These are phyloP conservation scores for Mormoops blainvillei DNA, from an alignment of 2,113 vertebrate species.

Conservation along the genomic window DNA sequence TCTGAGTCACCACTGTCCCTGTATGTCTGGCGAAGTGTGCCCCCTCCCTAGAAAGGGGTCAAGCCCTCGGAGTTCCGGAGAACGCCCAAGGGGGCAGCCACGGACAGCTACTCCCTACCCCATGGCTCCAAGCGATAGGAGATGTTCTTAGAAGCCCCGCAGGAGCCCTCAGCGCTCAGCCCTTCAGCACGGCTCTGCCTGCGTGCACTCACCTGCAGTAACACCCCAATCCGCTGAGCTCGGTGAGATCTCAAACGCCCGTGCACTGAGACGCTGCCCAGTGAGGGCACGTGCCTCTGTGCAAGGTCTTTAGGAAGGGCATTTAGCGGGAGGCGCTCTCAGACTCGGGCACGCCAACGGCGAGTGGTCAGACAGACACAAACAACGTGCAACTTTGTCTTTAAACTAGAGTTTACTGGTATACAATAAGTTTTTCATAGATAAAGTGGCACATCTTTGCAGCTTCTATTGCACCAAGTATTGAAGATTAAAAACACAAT, in stretches of 20 bases:
- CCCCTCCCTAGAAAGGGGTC: background rate
- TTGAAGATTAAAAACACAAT: conserved; percentile 55
- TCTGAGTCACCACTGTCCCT: background rate
- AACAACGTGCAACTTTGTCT: background rate
- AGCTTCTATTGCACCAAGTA: conserved; percentile 68
- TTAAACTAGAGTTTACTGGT: conserved; percentile 40
- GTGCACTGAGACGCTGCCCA: background rate
- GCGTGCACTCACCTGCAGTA: accelerated
- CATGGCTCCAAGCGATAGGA: background rate
- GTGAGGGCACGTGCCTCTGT: background rate
- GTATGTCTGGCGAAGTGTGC: background rate
- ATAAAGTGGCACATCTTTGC: conserved; percentile 62
- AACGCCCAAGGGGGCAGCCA: background rate
- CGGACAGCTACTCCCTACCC: background rate
- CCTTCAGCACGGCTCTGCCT: accelerated
- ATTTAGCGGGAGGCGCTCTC: background rate
- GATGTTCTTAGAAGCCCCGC: accelerated
- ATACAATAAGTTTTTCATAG: conserved; percentile 40
- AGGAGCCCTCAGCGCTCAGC: background rate
- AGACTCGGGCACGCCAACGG: background rate
- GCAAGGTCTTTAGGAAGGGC: background rate
- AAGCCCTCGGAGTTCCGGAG: background rate
- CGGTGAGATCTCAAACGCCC: background rate
- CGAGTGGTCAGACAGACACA: background rate
- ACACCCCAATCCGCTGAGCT: background rate